Evolutionary conservation across 1,140 invertebrate species (phyloP), one percentile per base, ranked within the genome.

Genomic region (Centruroides sculpturatus): DNA sequence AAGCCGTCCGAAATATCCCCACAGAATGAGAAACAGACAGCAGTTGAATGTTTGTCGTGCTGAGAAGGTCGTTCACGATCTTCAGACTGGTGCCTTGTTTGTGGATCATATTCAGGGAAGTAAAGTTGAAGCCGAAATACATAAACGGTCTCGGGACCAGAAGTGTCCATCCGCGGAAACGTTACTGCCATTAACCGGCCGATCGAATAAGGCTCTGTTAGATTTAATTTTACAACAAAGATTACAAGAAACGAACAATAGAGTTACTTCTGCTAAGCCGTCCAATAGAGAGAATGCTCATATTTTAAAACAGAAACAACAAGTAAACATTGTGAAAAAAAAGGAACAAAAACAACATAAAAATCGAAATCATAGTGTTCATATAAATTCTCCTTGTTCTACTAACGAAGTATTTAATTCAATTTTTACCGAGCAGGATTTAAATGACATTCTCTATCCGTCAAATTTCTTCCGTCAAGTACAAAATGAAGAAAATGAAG

Each of bases 1-100:
- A 74, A 79, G 55, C 70, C 69, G 73, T 35, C 74, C 71, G 8
- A 85, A 85, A 70, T 82, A 85, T 67, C 79, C 80, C 7, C 81
- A 83, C 66, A 78, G 80, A 62, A 69, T 74, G 35, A 60, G 72
- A 64, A 66, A 61, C 35, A 41, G 64, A 9, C 60, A 55, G 13
- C 66, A 68, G 49, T 62, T 66, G 54, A 61, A 59, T 67, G 60
- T 64, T 6, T 66, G 66, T 7, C 61, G 79, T 63, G 74, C 77
- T 3, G 78, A 78, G 23, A 80, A 80, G 67, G 77, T 81, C 47
- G 76, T 78, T 9, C 67, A 77, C 57, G 79, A 81, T 68, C 67
- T 81, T 11, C 75, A 80, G 58, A 64, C 66, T 47, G 68, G 69
- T 50, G 69, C 67, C 51, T 66, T 71, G 34, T 71, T 71, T 61